Evolutionary conservation across 2,888 invertebrate species (phyloP), one percentile per base, ranked within the genome.

Genomic region (Temnothorax unifasciatus): DNA sequence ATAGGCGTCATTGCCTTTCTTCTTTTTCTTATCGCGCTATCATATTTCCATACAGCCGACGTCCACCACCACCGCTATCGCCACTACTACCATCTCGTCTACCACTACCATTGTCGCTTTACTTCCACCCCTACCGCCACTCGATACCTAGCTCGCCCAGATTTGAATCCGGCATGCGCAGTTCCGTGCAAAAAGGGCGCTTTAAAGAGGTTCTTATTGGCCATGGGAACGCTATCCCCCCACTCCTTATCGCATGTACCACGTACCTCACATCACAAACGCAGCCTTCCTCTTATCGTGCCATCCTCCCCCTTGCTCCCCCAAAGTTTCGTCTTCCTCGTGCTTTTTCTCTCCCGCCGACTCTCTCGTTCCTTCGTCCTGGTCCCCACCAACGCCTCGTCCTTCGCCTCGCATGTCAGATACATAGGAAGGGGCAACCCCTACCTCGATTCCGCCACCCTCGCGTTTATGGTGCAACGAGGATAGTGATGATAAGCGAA

Each of bases 191-290:
- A 90, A 91, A 93, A 93, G 93, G 92, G 92, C 91, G 92, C 92
- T 93, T 93, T 93, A 93, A 94, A 93, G 94, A 93, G 93, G 91
- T 93, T 94, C 93, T 94, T 93, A 94, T 94, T 94, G 94, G 94
- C 93, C 93, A 92, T 93, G 92, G 93, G 89, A 92, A 92, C 92
- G 91, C 88, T 89, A 86, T 69, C 85, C 91, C 91, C 91, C 90
- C 90, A 90, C 90, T 90, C 90, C 90, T 91, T 89, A 90, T 91
- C 91, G 91, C 92, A 90, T 92, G 91, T 90, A 90, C 90, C 88
- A 90, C 92, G 91, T 92, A 90, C 90, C 91, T 91, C 91, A 90
- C 90, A 91, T 92, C 90, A 87, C 90, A 86, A 85, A 86, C 90
- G 84, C 90, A 90, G 88, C 88, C 90, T 90, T 84, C 87, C 89